These are phyloP conservation scores for Pachyrhynchus sulphureomaculatus DNA, from an alignment of 1,140 invertebrate species.

Conservation along the genomic window DNA sequence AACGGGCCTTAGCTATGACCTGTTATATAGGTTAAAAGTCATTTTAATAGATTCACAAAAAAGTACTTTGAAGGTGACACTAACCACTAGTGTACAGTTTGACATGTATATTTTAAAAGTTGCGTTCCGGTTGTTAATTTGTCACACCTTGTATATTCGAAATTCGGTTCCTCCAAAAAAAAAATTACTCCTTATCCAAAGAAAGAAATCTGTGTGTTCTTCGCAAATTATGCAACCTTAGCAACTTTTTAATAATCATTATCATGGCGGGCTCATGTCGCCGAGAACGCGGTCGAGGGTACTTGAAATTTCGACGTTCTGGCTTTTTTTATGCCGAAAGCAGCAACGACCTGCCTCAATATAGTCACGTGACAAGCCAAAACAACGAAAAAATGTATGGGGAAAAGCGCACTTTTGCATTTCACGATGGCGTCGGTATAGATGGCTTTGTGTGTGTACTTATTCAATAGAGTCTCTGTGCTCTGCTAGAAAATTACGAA, in stretches of 20 bases:
- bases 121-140: too few relatives aligned
- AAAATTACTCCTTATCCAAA: neutral
- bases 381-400: neutral
- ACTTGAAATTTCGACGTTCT: neutral
- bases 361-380: neutral
- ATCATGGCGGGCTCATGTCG: neutral
- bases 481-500: too few relatives aligned
- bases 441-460: neutral
- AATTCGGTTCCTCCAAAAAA: neutral
- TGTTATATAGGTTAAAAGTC: too few relatives aligned
- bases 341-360: neutral
- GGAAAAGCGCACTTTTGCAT: neutral
- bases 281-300: neutral
- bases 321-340: neutral
- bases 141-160: neutral
- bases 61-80: too few relatives aligned
- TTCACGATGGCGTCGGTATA: neutral
- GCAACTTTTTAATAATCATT: constrained; percentile 1
- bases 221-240: neutral
- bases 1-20: too few relatives aligned
- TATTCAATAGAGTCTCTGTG: too few relatives aligned
- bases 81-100: too few relatives aligned
- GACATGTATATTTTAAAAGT: too few relatives aligned
- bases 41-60: too few relatives aligned
- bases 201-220: neutral